Base-by-base conservation (phyloP, 2,797 vertebrate genomes). In the Girardinus metallicus region DNA sequence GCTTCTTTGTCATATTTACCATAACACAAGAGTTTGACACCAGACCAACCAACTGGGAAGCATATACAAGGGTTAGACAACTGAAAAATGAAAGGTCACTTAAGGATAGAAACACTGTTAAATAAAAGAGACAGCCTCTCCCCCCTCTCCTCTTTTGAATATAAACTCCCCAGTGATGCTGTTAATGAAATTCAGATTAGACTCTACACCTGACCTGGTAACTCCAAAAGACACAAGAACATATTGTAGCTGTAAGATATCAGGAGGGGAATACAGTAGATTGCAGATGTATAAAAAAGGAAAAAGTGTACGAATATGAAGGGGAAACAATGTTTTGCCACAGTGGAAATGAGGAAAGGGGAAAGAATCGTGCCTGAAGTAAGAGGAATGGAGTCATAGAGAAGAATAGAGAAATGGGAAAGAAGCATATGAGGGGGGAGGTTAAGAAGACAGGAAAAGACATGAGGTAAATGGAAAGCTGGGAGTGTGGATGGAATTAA, bases 121-220 rank as follows among this genome's bases (percentile, higher is more conserved):
- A 71, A 71, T n/a, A 71, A 70, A 70, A 71, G 41, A 71, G 68
- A 44, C 68, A 44, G 26, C 26, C 70, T 76, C 39, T 66, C n/a
- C 73, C 73, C 43, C 66, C 47, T 66, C 76, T 79, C 70, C 66
- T 62, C 49, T 60, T 76, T 86, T 85, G 84, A 83, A 80, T 77
- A 75, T 76, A 55, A 88, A 84, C 77, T 87, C 81, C 81, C 83
- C 29, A 49, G 64, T 78, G 83, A 47, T 64, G 15, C 80, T 84
- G 75, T 82, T 78, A 93, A 92, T 85, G 73, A 89, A 92, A 89
- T 92, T 91, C 86, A 92, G 82, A 93, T 94, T 87, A 91, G 81
- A 86, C 84, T 81, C 88, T 79, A 85, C 34, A 87, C 83, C 88
- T 91, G 87, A 92, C 88, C 92, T 85, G 88, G 82, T 87, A 78